phyloP scores from a whole-genome alignment of 2,113 vertebrate species.

The Dolichallabes microphthalmus region DNA sequence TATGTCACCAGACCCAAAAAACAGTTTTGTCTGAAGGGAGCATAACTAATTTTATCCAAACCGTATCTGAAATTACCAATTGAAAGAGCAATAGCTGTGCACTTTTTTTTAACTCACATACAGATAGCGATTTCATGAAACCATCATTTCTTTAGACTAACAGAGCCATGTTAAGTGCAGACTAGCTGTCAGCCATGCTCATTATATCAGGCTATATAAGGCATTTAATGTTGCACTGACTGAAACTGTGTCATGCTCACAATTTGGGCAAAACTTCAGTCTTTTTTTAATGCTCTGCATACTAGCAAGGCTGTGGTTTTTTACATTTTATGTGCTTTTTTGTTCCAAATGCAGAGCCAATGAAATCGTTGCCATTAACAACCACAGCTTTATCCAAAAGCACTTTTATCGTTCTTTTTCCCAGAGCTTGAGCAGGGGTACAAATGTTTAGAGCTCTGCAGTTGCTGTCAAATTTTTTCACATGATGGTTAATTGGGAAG shows the following conservation, averaged over 20 bases:
- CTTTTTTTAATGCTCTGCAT: not conserved
- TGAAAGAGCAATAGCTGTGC: not conserved
- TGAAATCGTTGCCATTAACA: not conserved
- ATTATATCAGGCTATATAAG: conserved; percentile 31
- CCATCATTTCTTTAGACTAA: not conserved
- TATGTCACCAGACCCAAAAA: not conserved
- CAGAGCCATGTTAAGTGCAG: conserved; percentile 14
- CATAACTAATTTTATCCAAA: not conserved
- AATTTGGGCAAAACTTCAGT: conserved; percentile 11
- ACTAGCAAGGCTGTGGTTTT: conserved; percentile 24
- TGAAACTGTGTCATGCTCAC: conserved; percentile 1
- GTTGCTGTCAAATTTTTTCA: not conserved
- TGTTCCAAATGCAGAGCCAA: conserved; percentile 17
- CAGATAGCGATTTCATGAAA: not conserved
- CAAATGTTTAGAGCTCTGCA: not conserved
- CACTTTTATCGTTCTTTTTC: not conserved
- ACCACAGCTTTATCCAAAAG: not conserved
- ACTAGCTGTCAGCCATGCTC: conserved; percentile 13
- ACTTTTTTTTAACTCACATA: not conserved
- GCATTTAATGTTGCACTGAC: conserved; percentile 1
- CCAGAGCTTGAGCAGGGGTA: not conserved
- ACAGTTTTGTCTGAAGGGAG: not conserved
- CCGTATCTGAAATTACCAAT: not conserved
- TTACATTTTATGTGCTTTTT: not conserved
- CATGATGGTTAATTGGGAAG: not conserved